Evolutionary conservation across 2,888 invertebrate species (phyloP).

Genomic region (Melinaea menophilus): DNA sequence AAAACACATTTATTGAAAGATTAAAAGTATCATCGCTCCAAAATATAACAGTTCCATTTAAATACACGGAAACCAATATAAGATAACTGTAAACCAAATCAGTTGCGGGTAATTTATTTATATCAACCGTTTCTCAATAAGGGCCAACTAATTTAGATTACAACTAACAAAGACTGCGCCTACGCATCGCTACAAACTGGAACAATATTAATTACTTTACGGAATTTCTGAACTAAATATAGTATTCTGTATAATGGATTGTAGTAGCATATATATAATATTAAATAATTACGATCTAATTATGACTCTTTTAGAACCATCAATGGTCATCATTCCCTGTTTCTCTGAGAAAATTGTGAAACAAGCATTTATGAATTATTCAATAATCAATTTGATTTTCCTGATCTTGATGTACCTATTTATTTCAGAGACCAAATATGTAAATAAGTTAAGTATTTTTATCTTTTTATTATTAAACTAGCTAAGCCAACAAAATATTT

Average conservation of each 20-base stretch:
- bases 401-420: too few species aligned
- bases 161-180: slow-evolving; percentile 3
- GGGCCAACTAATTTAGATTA: slow-evolving; percentile 5
- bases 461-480: too few species aligned
- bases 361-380: too few species aligned
- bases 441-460: too few species aligned
- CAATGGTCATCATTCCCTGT: too few species aligned
- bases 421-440: too few species aligned
- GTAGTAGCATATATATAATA: not conserved
- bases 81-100: slow-evolving; percentile 2
- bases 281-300: not conserved
- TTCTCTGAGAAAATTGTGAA: too few species aligned
- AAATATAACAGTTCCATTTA: not conserved
- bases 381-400: too few species aligned
- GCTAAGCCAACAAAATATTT: too few species aligned
- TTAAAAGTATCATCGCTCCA: not conserved
- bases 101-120: slow-evolving; percentile 2
- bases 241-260: not conserved
- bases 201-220: slow-evolving; percentile 1
- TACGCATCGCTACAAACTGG: not conserved
- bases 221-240: not conserved
- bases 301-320: not conserved
- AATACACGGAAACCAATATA: not conserved
- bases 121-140: slow-evolving; percentile 7
- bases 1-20: too few species aligned